phyloP scores from a whole-genome alignment of 2,113 vertebrate genomes.

The Patagioenas fasciata region DNA sequence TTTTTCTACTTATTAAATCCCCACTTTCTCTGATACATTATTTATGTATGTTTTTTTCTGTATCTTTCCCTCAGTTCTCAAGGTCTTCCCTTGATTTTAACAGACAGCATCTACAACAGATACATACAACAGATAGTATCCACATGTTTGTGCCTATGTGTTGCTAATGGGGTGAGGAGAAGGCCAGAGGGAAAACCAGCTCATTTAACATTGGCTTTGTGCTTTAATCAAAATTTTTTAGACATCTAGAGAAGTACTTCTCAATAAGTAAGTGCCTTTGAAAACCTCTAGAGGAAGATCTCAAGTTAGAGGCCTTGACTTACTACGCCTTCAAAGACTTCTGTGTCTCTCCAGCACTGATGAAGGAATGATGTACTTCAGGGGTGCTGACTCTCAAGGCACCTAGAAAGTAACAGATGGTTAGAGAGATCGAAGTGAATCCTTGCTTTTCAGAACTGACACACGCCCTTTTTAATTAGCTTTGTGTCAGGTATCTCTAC shows the following conservation, averaged over 20 bases:
- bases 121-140: background rate
- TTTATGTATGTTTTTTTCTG: conserved; percentile 51
- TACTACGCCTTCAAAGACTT: background rate
- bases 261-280: background rate
- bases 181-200: background rate
- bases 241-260: background rate
- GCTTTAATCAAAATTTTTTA: background rate
- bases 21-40: conserved; percentile 55
- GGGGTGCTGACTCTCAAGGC: background rate
- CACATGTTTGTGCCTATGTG: background rate
- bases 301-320: background rate
- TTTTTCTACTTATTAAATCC: conserved; percentile 69
- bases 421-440: background rate
- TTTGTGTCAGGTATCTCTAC: background rate
- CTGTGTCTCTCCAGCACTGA: background rate
- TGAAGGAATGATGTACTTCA: background rate
- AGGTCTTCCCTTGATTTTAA: conserved; percentile 40
- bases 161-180: background rate
- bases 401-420: background rate
- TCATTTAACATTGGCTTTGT: background rate
- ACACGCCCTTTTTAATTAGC: background rate
- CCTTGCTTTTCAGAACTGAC: background rate
- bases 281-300: background rate
- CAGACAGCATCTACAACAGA: background rate
- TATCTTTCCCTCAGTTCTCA: conserved; percentile 38